Conservation (phyloP, 2,113 vertebrate genomes). For the Paraplagusia blochii region DNA sequence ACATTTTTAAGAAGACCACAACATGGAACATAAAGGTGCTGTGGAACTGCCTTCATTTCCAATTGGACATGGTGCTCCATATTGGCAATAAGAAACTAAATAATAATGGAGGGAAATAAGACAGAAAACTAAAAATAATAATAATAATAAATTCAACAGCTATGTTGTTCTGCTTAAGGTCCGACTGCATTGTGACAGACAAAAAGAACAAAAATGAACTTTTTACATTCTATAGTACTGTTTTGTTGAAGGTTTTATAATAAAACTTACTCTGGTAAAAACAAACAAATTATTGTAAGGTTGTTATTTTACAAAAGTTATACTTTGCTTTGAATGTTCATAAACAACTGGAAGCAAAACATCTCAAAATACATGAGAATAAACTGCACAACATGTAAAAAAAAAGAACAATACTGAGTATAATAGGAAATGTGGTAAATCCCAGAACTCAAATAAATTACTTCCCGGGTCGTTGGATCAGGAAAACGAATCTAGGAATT, state of each 20-base stretch:
- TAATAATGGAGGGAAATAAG: slow-evolving; percentile 4
- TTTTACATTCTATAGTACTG: slow-evolving; percentile 43
- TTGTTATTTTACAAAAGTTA: slow-evolving; percentile 13
- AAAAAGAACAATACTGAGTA: slow-evolving; percentile 41
- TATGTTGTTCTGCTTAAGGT: slow-evolving; percentile 3
- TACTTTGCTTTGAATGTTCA: not conserved
- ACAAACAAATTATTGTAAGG: not conserved
- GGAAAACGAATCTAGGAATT: slow-evolving; percentile 29
- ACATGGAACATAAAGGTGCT: too few relatives aligned
- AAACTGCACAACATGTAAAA: slow-evolving; percentile 29
- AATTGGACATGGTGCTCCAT: slow-evolving; percentile 23
- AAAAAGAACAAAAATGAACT: slow-evolving; percentile 12
- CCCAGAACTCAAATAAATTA: slow-evolving; percentile 87
- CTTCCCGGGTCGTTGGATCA: slow-evolving; percentile 64
- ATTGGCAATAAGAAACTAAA: slow-evolving; percentile 7
- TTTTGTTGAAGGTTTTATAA: slow-evolving; percentile 11
- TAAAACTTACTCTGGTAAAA: slow-evolving; percentile 1
- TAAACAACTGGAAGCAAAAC: slow-evolving; percentile 11
- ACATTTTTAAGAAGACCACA: too few relatives aligned
- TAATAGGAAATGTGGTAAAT: slow-evolving; percentile 35
- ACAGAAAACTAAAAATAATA: slow-evolving; percentile 16
- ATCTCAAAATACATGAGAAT: slow-evolving; percentile 25
- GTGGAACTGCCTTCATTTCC: slow-evolving; percentile 42
- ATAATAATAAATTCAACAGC: slow-evolving; percentile 11
- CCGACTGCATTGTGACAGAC: slow-evolving; percentile 4